Conservation (phyloP, 2,888 invertebrate genomes). For the Balanococcus diminutus region DNA sequence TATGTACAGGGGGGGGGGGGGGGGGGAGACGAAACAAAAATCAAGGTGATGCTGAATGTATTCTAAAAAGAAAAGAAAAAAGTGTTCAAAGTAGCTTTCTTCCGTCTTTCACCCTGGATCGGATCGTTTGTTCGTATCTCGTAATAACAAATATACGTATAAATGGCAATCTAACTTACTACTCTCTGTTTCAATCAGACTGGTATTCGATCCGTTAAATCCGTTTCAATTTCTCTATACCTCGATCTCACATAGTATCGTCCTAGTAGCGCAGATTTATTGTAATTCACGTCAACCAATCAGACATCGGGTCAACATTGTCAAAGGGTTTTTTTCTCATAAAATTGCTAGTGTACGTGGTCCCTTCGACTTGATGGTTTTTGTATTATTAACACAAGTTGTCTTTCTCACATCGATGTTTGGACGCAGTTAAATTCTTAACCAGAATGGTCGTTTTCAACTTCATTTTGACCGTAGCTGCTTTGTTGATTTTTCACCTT, state of each 20-base stretch:
- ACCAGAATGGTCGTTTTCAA: slow-evolving; percentile 22
- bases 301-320: slow-evolving; percentile 9
- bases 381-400: slow-evolving; percentile 1
- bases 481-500: slow-evolving; percentile 12
- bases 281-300: slow-evolving; percentile 6
- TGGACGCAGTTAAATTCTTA: slow-evolving; percentile 1
- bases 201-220: background rate
- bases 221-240: background rate
- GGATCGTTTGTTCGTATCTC: background rate
- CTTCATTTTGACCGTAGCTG: background rate
- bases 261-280: background rate
- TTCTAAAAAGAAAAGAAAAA: background rate
- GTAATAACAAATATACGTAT: too few species aligned
- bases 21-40: too few species aligned
- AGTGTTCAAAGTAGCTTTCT: background rate
- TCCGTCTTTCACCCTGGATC: background rate
- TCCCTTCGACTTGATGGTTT: background rate
- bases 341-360: background rate
- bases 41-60: background rate
- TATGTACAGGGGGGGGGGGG: too few species aligned
- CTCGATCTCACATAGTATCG: background rate
- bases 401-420: background rate
- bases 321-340: slow-evolving; percentile 16
- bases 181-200: background rate
- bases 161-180: too few species aligned